Evolutionary conservation across 1,140 invertebrate genomes (phyloP).

Genomic region (Platorchestia sp.): DNA sequence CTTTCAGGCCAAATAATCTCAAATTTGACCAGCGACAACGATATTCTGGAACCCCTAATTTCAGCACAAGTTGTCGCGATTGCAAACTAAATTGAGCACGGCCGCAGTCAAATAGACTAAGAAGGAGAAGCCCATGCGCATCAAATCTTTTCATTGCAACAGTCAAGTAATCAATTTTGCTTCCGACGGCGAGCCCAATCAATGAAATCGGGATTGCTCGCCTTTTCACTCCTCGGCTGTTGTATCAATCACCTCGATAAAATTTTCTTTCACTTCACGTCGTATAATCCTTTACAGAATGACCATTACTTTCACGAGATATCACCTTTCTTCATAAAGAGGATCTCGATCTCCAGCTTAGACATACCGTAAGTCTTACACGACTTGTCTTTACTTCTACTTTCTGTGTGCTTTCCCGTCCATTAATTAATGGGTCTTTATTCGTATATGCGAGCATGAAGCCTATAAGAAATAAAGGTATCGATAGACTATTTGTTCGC

Average conservation of each 20-base stretch:
- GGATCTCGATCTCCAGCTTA: neutral
- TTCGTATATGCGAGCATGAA: too few relatives aligned
- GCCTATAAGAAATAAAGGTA: too few relatives aligned
- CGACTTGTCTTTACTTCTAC: neutral
- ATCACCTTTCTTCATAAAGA: neutral
- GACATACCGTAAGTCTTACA: neutral
- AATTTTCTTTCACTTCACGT: neutral
- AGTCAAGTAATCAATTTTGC: neutral
- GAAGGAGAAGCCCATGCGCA: too few relatives aligned
- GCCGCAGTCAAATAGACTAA: too few relatives aligned
- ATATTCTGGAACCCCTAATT: too few relatives aligned
- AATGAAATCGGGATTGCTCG: neutral
- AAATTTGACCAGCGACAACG: too few relatives aligned
- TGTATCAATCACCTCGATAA: neutral
- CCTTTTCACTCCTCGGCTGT: neutral
- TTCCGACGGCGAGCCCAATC: neutral
- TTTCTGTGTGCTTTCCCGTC: neutral
- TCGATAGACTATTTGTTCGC: too few relatives aligned
- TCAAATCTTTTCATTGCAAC: neutral
- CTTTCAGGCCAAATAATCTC: too few relatives aligned
- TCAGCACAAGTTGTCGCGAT: too few relatives aligned
- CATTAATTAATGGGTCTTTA: neutral
- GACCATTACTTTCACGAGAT: neutral
- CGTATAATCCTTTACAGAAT: neutral
- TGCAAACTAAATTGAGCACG: too few relatives aligned